A percentile compares a stretch with the other conserved stretches of the same genome.
phyloP scores from a whole-genome alignment of 2,797 vertebrate species.

The Capromys pilorides region DNA sequence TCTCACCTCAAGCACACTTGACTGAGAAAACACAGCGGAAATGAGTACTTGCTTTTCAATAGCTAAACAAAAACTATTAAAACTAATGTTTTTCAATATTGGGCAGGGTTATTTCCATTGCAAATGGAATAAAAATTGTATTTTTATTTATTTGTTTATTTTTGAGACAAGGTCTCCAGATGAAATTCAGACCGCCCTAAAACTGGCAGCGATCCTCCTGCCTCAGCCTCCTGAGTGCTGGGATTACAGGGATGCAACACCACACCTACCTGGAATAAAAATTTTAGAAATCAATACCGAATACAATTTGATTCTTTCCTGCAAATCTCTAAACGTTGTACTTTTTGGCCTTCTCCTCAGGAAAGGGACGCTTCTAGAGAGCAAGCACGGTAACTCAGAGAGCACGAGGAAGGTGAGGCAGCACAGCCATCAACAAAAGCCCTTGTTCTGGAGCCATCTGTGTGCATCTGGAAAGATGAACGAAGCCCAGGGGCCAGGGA shows the following conservation, averaged over 20 bases:
- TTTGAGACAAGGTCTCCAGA: too few relatives aligned
- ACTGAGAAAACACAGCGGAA: not conserved
- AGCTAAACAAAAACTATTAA: not conserved
- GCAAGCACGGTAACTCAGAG: not conserved
- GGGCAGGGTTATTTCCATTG: not conserved
- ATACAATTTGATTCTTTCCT: slow-evolving; percentile 21
- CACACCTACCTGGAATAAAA: not conserved
- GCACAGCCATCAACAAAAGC: slow-evolving; percentile 7
- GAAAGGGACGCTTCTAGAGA: slow-evolving; percentile 9
- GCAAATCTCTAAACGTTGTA: not conserved
- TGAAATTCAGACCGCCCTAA: not conserved
- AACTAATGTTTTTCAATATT: not conserved
- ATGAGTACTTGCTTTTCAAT: not conserved
- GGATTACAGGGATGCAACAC: too few relatives aligned
- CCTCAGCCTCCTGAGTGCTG: too few relatives aligned
- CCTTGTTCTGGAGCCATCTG: slow-evolving; percentile 19
- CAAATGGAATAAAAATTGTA: slow-evolving; percentile 26
- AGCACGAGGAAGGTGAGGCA: not conserved
- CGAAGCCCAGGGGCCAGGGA: not conserved
- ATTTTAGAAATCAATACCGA: slow-evolving; percentile 15
- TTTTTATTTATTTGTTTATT: too few relatives aligned
- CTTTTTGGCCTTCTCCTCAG: not conserved
- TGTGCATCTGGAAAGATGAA: slow-evolving; percentile 43
- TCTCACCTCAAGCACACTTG: not conserved
- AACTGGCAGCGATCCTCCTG: not conserved